Evolutionary conservation across 64 coral and sea anemone species (phyloP).

Genomic region (Exaiptasia diaphana): DNA sequence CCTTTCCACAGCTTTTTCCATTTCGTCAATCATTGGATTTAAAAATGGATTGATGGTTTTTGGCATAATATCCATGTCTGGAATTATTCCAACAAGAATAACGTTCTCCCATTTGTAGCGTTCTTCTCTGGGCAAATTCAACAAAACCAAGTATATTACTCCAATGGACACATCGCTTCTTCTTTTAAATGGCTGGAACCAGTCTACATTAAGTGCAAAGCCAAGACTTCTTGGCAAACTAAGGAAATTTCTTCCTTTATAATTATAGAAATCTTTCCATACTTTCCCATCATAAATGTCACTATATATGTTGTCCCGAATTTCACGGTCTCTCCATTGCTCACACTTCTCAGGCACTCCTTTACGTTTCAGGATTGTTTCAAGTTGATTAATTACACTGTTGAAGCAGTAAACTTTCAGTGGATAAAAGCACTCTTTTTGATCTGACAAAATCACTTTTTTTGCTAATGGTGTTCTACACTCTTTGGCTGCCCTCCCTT

Average conservation of each 20-base stretch:
- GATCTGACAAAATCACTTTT: conserved; percentile 21
- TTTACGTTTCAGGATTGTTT: conserved; percentile 23
- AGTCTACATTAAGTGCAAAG: conserved; percentile 51
- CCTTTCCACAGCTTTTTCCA: conserved; percentile 50
- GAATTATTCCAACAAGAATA: background rate
- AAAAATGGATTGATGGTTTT: conserved; percentile 13
- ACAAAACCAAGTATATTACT: conserved; percentile 29
- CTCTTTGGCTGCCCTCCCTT: background rate
- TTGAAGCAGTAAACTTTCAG: conserved; percentile 37
- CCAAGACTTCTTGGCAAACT: conserved; percentile 14
- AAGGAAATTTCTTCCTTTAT: conserved; percentile 10
- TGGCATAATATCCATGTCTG: background rate
- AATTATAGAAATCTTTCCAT: conserved; percentile 25
- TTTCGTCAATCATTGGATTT: conserved; percentile 26
- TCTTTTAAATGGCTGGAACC: conserved; percentile 35
- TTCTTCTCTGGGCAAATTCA: background rate
- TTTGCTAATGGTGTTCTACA: conserved; percentile 10
- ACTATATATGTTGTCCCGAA: background rate
- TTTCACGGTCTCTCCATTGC: conserved; percentile 11
- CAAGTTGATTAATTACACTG: conserved; percentile 47
- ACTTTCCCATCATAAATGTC: conserved; percentile 51
- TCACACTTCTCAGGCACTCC: conserved; percentile 43
- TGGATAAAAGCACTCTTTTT: conserved; percentile 37
- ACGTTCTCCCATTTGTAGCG: conserved; percentile 24
- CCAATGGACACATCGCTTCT: conserved; percentile 23